Percentiles rank a stretch among this genome's conserved stretches.
Evolutionary conservation across 2,888 invertebrate genomes (phyloP).

Genomic region (Pycnomerus fuliginosus): DNA sequence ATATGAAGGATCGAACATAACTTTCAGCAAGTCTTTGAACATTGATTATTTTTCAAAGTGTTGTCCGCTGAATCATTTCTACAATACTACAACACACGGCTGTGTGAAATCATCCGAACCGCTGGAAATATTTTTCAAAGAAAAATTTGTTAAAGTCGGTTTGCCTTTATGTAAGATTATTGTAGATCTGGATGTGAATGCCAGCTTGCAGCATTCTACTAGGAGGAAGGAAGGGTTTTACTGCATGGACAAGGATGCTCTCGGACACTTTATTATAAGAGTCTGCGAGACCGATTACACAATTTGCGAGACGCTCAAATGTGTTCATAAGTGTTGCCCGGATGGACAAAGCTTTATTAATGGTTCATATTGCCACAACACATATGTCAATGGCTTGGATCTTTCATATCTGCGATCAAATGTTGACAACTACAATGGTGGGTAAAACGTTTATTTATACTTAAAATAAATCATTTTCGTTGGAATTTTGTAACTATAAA

Average conservation of each 20-base stretch:
- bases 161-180: constrained; percentile 37
- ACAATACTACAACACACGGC: constrained; percentile 20
- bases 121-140: constrained; percentile 13
- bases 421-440: too few species aligned
- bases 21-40: not conserved
- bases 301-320: constrained; percentile 38
- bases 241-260: too few species aligned
- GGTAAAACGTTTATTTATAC: too few species aligned
- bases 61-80: constrained; percentile 25
- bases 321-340: constrained; percentile 59
- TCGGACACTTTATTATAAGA: too few species aligned
- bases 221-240: too few species aligned
- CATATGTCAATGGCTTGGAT: constrained; percentile 37
- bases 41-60: constrained; percentile 26
- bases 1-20: too few species aligned
- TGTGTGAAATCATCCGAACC: constrained; percentile 14
- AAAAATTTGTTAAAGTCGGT: constrained; percentile 34
- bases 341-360: constrained; percentile 55
- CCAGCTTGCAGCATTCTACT: too few species aligned
- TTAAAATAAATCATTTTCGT: too few species aligned
- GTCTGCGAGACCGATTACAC: constrained; percentile 32
- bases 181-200: too few species aligned
- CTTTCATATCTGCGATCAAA: too few species aligned
- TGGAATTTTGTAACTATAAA: too few species aligned
- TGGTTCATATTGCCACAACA: constrained; percentile 36